Percentiles rank a stretch among this genome's conserved stretches.
These are phyloP conservation scores for Tenthredo livida DNA, from an alignment of 2,888 invertebrate genomes.

Conservation along the genomic window DNA sequence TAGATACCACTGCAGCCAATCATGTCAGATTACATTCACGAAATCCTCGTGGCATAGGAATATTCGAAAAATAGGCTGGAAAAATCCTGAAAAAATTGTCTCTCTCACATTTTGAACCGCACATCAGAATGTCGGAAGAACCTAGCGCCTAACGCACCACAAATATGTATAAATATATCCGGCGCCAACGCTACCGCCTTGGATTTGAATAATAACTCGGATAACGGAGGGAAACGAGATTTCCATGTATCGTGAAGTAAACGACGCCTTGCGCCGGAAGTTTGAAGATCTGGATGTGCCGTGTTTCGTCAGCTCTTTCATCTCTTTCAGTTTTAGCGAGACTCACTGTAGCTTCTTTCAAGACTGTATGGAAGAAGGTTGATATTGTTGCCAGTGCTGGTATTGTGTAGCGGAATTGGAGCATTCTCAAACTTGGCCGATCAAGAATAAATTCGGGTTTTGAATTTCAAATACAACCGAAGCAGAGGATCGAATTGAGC, in stretches of 20 bases:
- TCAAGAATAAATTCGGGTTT: background rate
- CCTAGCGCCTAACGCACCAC: conserved; percentile 5
- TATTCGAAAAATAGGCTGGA: background rate
- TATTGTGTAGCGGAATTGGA: background rate
- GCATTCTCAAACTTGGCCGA: background rate
- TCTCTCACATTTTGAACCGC: background rate
- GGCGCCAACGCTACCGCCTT: background rate
- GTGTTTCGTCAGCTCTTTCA: conserved; percentile 22
- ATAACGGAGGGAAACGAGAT: conserved; percentile 44
- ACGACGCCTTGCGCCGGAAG: conserved; percentile 26
- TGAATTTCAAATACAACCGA: conserved; percentile 16
- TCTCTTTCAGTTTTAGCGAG: background rate
- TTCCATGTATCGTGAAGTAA: conserved; percentile 38
- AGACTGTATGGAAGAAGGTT: background rate
- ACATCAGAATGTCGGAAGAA: background rate
- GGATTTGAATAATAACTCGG: conserved; percentile 41
- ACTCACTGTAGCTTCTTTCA: background rate
- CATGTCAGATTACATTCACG: background rate
- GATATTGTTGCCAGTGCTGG: background rate
- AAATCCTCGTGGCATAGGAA: background rate
- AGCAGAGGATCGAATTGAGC: background rate
- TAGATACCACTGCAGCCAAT: background rate
- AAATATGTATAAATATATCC: conserved; percentile 43
- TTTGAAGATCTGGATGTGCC: conserved; percentile 1
- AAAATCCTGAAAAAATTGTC: background rate